Conservation (phyloP, 1,140 invertebrate species). For the Heterodera schachtii region DNA sequence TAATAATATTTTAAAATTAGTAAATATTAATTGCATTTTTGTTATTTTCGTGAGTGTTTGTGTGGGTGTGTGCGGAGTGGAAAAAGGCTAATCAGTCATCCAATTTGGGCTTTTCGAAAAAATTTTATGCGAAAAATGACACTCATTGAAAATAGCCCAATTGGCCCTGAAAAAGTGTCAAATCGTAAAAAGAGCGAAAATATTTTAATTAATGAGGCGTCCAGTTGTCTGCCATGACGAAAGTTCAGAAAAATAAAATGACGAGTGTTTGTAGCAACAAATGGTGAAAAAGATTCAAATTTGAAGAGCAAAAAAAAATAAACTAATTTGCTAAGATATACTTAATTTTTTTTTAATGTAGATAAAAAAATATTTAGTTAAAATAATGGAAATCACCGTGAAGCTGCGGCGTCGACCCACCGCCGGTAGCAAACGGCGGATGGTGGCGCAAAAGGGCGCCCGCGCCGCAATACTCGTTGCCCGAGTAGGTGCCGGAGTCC, state of each 20-base stretch:
- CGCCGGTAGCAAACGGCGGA: slow-evolving; percentile 36
- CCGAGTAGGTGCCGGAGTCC: slow-evolving; percentile 56
- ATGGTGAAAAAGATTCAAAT: neutral
- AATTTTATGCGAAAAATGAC: neutral
- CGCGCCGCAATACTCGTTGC: slow-evolving; percentile 40
- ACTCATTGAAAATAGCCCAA: neutral
- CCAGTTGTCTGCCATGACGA: no score
- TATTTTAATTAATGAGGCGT: no score
- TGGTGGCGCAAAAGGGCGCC: neutral
- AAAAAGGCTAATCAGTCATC: neutral
- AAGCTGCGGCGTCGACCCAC: slow-evolving; percentile 57
- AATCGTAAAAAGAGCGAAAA: no score
- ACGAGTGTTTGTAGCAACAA: neutral
- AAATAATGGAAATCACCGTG: slow-evolving; percentile 39
- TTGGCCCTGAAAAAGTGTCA: no score
- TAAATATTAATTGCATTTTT: no score
- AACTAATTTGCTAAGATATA: neutral
- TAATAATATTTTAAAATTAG: no score
- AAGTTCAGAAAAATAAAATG: neutral
- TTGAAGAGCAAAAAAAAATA: neutral
- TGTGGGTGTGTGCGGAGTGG: no score
- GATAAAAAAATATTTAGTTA: neutral
- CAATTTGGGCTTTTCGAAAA: neutral
- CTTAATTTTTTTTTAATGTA: no score
- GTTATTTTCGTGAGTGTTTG: no score